A percentile compares a stretch with the other conserved stretches of the same genome.
phyloP scores from a whole-genome alignment of 2,888 invertebrate genomes.

The Griposia aprilina region DNA sequence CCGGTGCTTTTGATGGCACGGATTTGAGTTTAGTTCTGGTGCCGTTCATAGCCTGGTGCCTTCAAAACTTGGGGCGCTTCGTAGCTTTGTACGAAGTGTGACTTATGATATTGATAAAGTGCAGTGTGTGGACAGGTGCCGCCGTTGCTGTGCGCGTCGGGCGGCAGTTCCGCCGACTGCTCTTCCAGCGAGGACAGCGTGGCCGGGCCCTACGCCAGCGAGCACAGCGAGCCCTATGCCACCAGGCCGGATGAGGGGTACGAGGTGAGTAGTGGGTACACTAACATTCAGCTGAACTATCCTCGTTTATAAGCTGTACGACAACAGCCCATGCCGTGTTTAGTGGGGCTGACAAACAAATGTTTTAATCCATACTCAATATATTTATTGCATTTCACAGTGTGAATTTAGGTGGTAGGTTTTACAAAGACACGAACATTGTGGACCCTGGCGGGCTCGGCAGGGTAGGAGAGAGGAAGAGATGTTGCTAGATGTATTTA shows the following conservation, averaged over 20 bases:
- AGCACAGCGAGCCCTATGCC: slow-evolving; percentile 86
- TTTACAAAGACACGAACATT: no score
- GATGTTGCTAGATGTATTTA: not conserved
- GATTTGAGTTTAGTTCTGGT: no score
- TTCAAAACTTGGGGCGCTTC: not conserved
- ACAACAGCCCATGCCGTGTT: no score
- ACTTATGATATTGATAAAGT: slow-evolving; percentile 57
- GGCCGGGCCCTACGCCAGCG: slow-evolving; percentile 82
- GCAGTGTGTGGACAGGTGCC: slow-evolving; percentile 81
- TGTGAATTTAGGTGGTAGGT: no score
- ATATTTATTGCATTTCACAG: no score
- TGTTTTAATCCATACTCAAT: not conserved
- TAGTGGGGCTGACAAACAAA: not conserved
- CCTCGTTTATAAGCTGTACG: not conserved
- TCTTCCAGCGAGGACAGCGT: slow-evolving; percentile 85
- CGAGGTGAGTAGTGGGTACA: slow-evolving; percentile 81
- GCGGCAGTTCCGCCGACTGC: slow-evolving; percentile 80
- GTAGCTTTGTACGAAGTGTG: not conserved
- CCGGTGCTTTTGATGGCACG: no score
- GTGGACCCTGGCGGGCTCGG: no score
- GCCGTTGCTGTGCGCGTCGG: slow-evolving; percentile 81
- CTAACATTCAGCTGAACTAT: not conserved
- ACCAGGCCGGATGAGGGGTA: slow-evolving; percentile 91
- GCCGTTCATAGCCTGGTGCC: no score
- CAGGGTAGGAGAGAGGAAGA: no score